Conservation (phyloP, 2,113 vertebrate species). For the Empidonax traillii region DNA sequence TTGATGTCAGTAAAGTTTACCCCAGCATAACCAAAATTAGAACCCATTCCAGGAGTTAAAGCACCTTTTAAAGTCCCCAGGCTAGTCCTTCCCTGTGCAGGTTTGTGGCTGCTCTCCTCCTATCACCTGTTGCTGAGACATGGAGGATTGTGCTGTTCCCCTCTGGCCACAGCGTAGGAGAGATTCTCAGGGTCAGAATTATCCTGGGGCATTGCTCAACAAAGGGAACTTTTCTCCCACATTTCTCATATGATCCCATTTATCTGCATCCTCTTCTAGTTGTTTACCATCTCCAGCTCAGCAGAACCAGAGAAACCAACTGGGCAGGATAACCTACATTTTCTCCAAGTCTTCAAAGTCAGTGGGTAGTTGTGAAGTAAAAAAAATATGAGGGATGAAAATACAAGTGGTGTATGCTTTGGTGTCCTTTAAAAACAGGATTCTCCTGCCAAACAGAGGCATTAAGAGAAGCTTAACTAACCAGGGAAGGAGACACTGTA, state of each 20-base stretch:
- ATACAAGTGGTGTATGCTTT: background rate
- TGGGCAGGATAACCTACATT: background rate
- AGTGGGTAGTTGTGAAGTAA: background rate
- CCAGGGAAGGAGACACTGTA: background rate
- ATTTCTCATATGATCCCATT: background rate
- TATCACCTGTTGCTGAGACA: background rate
- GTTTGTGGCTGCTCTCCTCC: background rate
- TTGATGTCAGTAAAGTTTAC: background rate
- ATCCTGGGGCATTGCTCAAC: background rate
- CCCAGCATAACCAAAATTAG: background rate
- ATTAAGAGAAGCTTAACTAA: background rate
- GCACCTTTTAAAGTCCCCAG: background rate
- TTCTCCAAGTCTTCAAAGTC: background rate
- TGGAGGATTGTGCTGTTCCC: background rate
- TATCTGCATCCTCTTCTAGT: background rate
- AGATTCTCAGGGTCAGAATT: background rate
- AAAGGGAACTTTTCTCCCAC: background rate
- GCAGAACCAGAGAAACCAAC: background rate
- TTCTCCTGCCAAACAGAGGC: background rate
- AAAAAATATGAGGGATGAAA: background rate
- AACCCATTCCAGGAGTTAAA: background rate
- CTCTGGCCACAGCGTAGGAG: background rate
- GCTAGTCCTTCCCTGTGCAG: background rate
- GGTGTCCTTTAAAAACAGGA: background rate
- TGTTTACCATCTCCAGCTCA: background rate